Conservation (phyloP, 92 coral and sea anemone genomes). For the Actinernus sp. region DNA sequence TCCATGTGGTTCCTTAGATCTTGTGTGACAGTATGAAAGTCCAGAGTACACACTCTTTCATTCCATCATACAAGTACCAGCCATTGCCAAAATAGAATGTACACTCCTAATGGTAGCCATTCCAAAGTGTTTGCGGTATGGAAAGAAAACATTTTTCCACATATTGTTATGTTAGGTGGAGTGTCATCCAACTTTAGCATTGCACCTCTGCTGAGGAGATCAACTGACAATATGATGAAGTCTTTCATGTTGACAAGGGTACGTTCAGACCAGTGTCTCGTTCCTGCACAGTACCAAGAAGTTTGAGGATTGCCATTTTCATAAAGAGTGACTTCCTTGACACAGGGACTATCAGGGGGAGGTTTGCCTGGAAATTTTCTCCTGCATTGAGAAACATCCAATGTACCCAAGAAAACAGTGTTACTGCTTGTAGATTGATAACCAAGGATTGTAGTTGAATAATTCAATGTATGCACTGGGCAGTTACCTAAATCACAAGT, state of each 20-base stretch:
- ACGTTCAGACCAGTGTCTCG: slow-evolving; percentile 26
- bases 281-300: slow-evolving; percentile 68
- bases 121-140: slow-evolving; percentile 38
- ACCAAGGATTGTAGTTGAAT: no score
- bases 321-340: slow-evolving; percentile 12
- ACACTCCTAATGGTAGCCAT: slow-evolving; percentile 45
- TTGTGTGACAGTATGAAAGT: slow-evolving; percentile 11
- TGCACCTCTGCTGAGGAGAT: slow-evolving; percentile 64
- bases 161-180: slow-evolving; percentile 8
- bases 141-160: slow-evolving; percentile 2
- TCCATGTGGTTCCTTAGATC: slow-evolving; percentile 29
- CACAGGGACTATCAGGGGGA: not conserved
- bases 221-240: slow-evolving; percentile 54
- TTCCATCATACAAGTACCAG: slow-evolving; percentile 49
- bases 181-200: slow-evolving; percentile 14
- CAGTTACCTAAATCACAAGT: no score
- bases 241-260: slow-evolving; percentile 27
- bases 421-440: no score
- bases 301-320: slow-evolving; percentile 22
- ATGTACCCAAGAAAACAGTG: no score
- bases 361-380: slow-evolving; percentile 31
- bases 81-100: slow-evolving; percentile 16
- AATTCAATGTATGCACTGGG: no score
- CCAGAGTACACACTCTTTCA: slow-evolving; percentile 36
- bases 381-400: slow-evolving; percentile 15